A percentile compares a stretch with the other conserved stretches of the same genome.
These are phyloP conservation scores for Artemia sinica DNA, from an alignment of 2,888 invertebrate species.

Conservation along the genomic window DNA sequence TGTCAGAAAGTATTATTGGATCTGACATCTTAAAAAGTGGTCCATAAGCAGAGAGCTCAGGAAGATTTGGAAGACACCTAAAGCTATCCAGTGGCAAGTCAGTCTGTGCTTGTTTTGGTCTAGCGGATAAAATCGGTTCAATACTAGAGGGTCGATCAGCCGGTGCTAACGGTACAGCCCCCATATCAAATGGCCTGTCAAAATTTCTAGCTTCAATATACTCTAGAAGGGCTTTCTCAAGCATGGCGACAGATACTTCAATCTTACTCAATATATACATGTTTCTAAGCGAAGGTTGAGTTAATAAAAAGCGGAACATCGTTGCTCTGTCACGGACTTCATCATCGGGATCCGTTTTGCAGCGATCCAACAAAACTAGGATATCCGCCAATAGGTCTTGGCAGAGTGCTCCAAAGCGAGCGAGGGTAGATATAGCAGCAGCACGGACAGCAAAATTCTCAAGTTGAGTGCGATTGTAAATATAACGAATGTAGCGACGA, in stretches of 20 bases:
- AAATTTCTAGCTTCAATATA: conserved; percentile 54
- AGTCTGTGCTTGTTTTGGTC: background rate
- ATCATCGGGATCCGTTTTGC: conserved; percentile 77
- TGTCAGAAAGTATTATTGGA: conserved; percentile 79
- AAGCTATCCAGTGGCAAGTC: conserved; percentile 56
- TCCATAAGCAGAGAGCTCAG: conserved; percentile 51
- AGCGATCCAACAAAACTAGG: conserved; percentile 37
- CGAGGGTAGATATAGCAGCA: conserved; percentile 91
- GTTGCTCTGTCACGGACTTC: conserved; percentile 96
- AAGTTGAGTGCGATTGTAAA: conserved; percentile 65
- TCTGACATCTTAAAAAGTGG: conserved; percentile 66
- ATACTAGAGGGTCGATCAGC: conserved; percentile 32
- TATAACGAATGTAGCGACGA: conserved; percentile 49
- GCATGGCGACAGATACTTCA: conserved; percentile 59
- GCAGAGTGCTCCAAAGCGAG: conserved; percentile 91
- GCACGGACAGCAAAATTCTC: conserved; percentile 89
- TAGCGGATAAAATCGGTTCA: conserved; percentile 28
- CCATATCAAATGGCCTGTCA: conserved; percentile 58
- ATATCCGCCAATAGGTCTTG: conserved; percentile 74
- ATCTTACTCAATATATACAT: conserved; percentile 42
- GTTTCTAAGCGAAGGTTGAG: conserved; percentile 48
- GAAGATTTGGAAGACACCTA: conserved; percentile 59
- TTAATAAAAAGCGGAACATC: conserved; percentile 74
- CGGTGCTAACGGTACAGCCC: conserved; percentile 56
- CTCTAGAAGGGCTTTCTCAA: conserved; percentile 70